Conservation (phyloP, 2,113 vertebrate genomes). For the Columba janthina region DNA sequence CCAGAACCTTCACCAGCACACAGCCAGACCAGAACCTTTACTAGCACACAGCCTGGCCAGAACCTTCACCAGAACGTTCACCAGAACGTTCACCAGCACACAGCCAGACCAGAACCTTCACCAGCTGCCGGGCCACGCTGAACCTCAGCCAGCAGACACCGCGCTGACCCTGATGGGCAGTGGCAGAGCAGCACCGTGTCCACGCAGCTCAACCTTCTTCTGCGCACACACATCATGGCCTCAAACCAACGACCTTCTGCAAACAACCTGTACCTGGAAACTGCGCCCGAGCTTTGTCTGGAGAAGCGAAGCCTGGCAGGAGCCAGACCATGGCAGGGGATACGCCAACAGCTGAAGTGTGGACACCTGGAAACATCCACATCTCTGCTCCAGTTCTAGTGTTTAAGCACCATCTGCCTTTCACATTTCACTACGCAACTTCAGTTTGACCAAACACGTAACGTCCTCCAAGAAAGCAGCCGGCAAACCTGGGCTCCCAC, state of each 20-base stretch:
- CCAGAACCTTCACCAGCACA: too few species aligned
- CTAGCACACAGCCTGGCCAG: too few species aligned
- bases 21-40: too few species aligned
- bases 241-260: neutral
- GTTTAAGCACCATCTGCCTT: neutral
- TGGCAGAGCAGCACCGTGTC: neutral
- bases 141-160: too few species aligned
- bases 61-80: too few species aligned
- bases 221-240: neutral
- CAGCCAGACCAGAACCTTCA: neutral
- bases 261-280: neutral
- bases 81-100: too few species aligned
- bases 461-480: neutral
- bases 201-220: neutral
- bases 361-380: neutral
- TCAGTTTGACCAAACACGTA: neutral
- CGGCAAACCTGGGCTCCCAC: neutral
- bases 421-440: neutral
- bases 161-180: neutral
- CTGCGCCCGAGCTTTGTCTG: neutral
- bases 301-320: neutral
- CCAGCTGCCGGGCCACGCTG: neutral
- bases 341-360: neutral
- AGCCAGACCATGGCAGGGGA: neutral
- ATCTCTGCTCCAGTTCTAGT: neutral